Percentiles rank a stretch among this genome's conserved stretches.
phyloP scores from a whole-genome alignment of 2,888 invertebrate genomes.

The Leucophora obtusa region DNA sequence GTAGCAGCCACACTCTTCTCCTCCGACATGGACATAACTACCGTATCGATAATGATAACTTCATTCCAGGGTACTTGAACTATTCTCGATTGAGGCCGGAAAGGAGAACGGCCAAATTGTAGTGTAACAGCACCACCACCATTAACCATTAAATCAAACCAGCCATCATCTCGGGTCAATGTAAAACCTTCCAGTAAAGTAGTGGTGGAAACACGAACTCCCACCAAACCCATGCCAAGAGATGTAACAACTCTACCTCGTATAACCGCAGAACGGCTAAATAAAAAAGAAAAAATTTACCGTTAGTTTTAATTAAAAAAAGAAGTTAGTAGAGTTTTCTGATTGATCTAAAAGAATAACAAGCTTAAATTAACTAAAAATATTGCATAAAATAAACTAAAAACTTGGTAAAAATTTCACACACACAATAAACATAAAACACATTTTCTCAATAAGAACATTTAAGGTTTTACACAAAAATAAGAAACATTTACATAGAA shows the following conservation, averaged over 20 bases:
- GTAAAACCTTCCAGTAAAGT: conserved; percentile 98
- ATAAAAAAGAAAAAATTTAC: conserved; percentile 35
- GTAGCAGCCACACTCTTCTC: conserved; percentile 84
- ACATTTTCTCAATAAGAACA: conserved; percentile 15
- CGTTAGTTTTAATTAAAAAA: conserved; percentile 7
- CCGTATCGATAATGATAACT: conserved; percentile 95
- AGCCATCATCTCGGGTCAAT: conserved; percentile 92
- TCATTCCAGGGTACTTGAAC: conserved; percentile 98
- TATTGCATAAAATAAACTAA: conserved; percentile 66
- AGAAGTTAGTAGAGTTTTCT: background rate
- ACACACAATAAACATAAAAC: conserved; percentile 46
- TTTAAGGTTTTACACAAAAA: conserved; percentile 68
- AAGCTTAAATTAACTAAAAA: conserved; percentile 32
- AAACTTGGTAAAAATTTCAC: conserved; percentile 74
- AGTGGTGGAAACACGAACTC: conserved; percentile 95
- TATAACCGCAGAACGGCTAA: conserved; percentile 97
- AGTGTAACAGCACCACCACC: conserved; percentile 98
- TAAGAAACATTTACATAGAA: conserved; percentile 43
- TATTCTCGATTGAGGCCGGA: conserved; percentile 91
- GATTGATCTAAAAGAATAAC: conserved; percentile 46
- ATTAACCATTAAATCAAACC: conserved; percentile 99
- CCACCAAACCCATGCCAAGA: conserved; percentile 95
- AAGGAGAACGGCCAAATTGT: conserved; percentile 95
- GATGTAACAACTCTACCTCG: conserved; percentile 95
- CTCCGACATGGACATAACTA: conserved; percentile 89